Conservation (phyloP, 2,113 vertebrate genomes). For the Spheniscus mendiculus region DNA sequence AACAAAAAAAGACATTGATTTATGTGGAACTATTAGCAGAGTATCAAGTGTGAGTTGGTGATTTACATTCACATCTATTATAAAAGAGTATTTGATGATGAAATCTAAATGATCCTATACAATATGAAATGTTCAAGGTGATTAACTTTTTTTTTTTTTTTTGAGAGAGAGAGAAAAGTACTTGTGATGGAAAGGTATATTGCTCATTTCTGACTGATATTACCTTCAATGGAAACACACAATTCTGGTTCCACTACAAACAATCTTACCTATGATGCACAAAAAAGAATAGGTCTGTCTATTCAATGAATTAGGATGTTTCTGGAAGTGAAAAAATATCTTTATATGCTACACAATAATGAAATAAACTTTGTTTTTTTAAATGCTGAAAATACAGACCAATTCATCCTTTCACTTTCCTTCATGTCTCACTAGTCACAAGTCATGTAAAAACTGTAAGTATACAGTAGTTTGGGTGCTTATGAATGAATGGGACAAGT, state of each 20-base stretch:
- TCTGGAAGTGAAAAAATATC: background rate
- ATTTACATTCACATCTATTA: background rate
- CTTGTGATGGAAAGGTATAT: background rate
- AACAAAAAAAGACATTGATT: background rate
- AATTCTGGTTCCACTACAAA: background rate
- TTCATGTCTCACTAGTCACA: background rate
- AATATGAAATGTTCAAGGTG: background rate
- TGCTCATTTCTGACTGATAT: background rate
- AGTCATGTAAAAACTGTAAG: accelerated
- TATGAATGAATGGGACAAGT: background rate
- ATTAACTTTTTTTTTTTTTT: background rate
- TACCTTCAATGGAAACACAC: background rate
- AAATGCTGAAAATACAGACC: background rate
- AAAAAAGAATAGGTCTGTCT: background rate
- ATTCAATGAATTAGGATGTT: background rate
- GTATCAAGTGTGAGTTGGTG: background rate
- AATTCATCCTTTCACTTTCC: background rate
- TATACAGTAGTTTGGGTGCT: background rate
- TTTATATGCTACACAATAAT: background rate
- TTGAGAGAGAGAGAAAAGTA: background rate
- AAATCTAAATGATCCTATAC: background rate
- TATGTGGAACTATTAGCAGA: background rate
- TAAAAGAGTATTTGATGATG: background rate
- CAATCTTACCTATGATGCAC: background rate
- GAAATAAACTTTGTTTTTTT: background rate